Evolutionary conservation across 2,113 vertebrate genomes (phyloP), one percentile per base, ranked within the genome.

Genomic region (Serilophus lunatus): DNA sequence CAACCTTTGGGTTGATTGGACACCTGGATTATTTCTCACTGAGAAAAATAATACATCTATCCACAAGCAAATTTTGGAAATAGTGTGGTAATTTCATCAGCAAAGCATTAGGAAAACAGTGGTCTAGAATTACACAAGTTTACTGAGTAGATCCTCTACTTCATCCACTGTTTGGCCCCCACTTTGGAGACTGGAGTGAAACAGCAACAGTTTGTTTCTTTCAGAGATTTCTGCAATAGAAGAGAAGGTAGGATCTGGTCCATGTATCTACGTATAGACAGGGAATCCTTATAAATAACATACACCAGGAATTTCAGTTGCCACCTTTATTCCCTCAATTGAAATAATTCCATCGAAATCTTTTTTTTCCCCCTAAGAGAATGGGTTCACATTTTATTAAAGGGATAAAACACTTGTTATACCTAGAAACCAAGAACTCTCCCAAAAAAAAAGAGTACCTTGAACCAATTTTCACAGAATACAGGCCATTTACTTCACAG

Each of bases 361-460:
- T 60, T 19, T 50, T 5, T 33, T 57, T 35, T 68, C 81, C 25
- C 1, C 38, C 33, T 49, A 64, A 65, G 25, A 63, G 45, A 90
- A 49, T 44, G 5, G 28, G 33, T 90, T 89, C 89, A 75, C 4
- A 42, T 79, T 59, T 51, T 76, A 80, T 76, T 79, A 50, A 72
- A 66, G 47, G 40, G 44, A 79, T 64, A 40, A 60, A 70, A 38
- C 78, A 78, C 22, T 81, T 81, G 64, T 78, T 93, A 91, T 75
- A 88, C 82, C 88, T 94, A 92, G 88, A 89, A 89, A 96, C 91
- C 89, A 97, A 97, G 66, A 93, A 96, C 69, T 65, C 72, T 86
- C 94, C 81, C 40, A 2, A 74, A 86, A 60, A 88, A 86, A 69
- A 59, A n/a, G n/a, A 64, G 61, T 77, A 93, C 56, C 84, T 96